Evolutionary conservation across 2,888 invertebrate genomes (phyloP), one percentile per base, ranked within the genome.

Genomic region (Apomyelois bistriatella): DNA sequence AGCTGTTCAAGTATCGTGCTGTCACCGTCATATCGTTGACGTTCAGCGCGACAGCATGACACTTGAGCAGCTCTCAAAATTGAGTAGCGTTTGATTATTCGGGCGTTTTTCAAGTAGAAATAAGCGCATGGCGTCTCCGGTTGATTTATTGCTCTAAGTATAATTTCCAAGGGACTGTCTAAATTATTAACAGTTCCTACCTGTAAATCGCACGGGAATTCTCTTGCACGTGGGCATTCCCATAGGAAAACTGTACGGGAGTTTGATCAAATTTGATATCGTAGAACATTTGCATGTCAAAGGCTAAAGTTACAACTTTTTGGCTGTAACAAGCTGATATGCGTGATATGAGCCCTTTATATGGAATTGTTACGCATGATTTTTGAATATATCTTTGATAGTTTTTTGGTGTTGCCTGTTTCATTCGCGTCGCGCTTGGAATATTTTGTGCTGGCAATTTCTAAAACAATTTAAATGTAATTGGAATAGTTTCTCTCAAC

Each of bases 151-250:
- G n/a, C n/a, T n/a, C n/a, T n/a, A n/a, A n/a, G 42, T 42, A 42
- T 42, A 42, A 42, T 48, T 48, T 48, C 48, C 12, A 3, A 28
- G 17, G 22, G 22, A 22, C 48, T 1, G 5, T 22, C 37, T 48
- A 22, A 48, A 48, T 48, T 48, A 37, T 37, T 48, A 48, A 22
- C 22, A 22, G 5, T 22, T 22, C 5, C 22, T 2, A 37, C 48
- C 32, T 16, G 41, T 50, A 30, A 40, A 40, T 28, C 15, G 8
- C 49, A 3, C 13, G n/a, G 50, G 41, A 32, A 41, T 41, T 41
- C 50, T 32, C 41, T 16, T 49, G 5, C 50, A 50, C 50, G 30
- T 41, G 50, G 13, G 13, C 9, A 41, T 50, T 50, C 50, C 50
- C 50, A 50, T 41, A 32, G 50, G 50, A 32, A 50, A 35, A 41